Evolutionary conservation across 2,888 invertebrate genomes (phyloP).

Genomic region (Trichogramma dendrolimi): DNA sequence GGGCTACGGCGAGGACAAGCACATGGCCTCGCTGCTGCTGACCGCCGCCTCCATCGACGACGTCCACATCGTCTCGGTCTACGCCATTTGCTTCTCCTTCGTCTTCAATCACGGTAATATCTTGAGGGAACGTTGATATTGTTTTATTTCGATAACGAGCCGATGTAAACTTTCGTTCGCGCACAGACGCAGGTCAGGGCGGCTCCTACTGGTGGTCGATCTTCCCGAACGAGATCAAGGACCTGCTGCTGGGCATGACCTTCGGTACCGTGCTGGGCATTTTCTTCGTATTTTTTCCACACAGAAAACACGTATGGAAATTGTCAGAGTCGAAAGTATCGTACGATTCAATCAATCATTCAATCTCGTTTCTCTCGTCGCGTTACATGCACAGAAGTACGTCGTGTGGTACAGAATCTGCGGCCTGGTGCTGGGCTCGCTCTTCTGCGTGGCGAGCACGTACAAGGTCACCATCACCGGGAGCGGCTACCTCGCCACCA

Average conservation of each 20-base stretch:
- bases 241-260: slow-evolving; percentile 60
- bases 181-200: slow-evolving; percentile 5
- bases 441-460: slow-evolving; percentile 41
- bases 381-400: slow-evolving; percentile 35
- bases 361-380: neutral
- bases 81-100: slow-evolving; percentile 64
- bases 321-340: neutral
- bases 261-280: slow-evolving; percentile 61
- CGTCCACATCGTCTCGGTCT: slow-evolving; percentile 70
- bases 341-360: too few species aligned
- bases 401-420: slow-evolving; percentile 38
- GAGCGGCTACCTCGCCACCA: slow-evolving; percentile 59
- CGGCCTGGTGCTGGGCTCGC: slow-evolving; percentile 38
- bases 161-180: too few species aligned
- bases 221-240: slow-evolving; percentile 49
- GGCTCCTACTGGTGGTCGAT: slow-evolving; percentile 39
- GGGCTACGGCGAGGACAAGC: slow-evolving; percentile 67
- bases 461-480: slow-evolving; percentile 44
- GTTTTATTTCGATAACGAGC: too few species aligned
- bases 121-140: neutral
- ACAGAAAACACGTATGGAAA: slow-evolving; percentile 51
- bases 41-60: slow-evolving; percentile 72
- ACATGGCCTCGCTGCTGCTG: slow-evolving; percentile 70
- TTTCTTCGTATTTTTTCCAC: slow-evolving; percentile 62
- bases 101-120: slow-evolving; percentile 52